Evolutionary conservation across 2,113 vertebrate genomes (phyloP), one percentile per base, ranked within the genome.

Genomic region (Myodes glareolus): DNA sequence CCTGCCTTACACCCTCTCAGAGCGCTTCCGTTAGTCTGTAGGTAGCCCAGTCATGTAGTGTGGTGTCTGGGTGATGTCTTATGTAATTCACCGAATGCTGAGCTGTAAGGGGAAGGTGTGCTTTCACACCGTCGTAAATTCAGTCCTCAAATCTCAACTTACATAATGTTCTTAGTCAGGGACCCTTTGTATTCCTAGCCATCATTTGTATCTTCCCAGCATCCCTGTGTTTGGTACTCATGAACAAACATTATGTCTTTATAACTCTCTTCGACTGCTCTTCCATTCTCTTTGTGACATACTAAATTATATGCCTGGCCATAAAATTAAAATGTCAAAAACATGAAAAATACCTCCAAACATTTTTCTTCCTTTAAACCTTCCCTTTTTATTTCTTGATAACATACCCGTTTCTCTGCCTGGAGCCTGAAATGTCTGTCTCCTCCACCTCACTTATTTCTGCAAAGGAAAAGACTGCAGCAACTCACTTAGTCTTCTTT

Each of bases 261-360:
- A 33, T n/a, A 86, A 67, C 72, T 42, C 77, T 88, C 94, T 92
- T 76, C 8, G 0, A 55, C 45, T 39, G n/a, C 9, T 75, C 52
- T 70, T 94, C 70, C n/a, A 0, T 90, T 93, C 67, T 88, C 65
- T 91, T 88, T 58, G 55, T 65, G 58, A 72, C 31, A 29, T 90
- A 85, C 78, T 78, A n/a, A 88, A 85, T 91, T 76, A 39, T 58
- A 31, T 67, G 25, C 77, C 50, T 25, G 77, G 21, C 63, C 42
- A 58, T 63, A 88, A 82, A 90, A 89, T 77, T 93, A 63, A 91
- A 94, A 67, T 92, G 89, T 39, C 88, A 91, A 39, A 94, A 88
- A 45, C 25, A 45, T 55, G 29, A 73, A 84, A 92, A 81, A 88
- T 63, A 82, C 63, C 47, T 73, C 61, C 10, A 50, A 90, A 70